Evolutionary conservation across 2,797 vertebrate species (phyloP), one percentile per base, ranked within the genome.

Genomic region (Euthynnus affinis): DNA sequence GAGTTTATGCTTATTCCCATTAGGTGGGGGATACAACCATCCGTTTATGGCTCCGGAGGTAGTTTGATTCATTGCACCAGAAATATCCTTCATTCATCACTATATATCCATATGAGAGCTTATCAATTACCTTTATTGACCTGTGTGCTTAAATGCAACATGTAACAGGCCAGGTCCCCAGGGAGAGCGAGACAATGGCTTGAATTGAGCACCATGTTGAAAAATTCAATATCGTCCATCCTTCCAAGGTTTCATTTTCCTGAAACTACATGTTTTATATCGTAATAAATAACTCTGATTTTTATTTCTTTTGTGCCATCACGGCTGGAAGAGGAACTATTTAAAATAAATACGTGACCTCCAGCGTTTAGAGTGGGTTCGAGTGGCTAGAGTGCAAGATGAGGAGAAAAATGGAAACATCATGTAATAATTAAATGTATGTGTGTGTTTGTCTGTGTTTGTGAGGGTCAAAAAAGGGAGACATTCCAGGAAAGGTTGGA

Each of bases 81-180:
- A 84, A 76, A 82, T 53, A 83, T 79, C 73, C 57, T 78, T 78
- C 90, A 93, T 92, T 92, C 83, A 90, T 93, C 93, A 92, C 86
- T 75, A 84, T 89, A 89, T 87, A 89, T 91, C 86, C 42, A 12
- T 89, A 87, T 87, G 90, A 92, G 84, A 89, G 89, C 87, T 92
- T 91, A 91, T 94, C 92, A 94, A 88, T 94, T 91, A 92, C 82
- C 74, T 92, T 81, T 86, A 93, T 94, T 92, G 92, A 92, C 88
- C 86, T 32, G 71, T 89, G 88, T 78, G 81, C 85, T 76, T 88
- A 87, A 86, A 90, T 76, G 80, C 78, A 89, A 88, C 87, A 88
- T 74, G 84, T 77, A 92, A 86, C 74, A 63, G 81, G 56, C 49
- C 18, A 2, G 12, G 17, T 67, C 90, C 87, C 73, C 17, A 0